Evolutionary conservation across 2,888 invertebrate species (phyloP).

Genomic region (Xanthia icteritia): DNA sequence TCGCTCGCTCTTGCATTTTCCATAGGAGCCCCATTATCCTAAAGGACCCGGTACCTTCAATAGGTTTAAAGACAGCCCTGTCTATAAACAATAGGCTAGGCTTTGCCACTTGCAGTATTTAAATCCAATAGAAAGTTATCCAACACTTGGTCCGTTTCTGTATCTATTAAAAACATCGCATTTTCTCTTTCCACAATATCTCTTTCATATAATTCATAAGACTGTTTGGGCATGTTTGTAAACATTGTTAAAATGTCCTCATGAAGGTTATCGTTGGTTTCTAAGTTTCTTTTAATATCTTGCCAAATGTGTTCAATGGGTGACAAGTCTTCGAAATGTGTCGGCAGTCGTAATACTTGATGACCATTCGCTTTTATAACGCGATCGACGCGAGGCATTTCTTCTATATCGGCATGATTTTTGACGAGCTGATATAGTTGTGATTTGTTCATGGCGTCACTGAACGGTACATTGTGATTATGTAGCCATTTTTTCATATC

Average conservation of each 20-base stretch:
- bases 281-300: constrained; percentile 47
- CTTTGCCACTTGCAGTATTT: not conserved
- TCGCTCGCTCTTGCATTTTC: too few species aligned
- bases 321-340: constrained; percentile 72
- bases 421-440: constrained; percentile 75
- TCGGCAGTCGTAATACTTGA: constrained; percentile 75
- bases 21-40: too few species aligned
- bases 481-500: constrained; percentile 76
- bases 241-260: constrained; percentile 31
- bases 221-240: constrained; percentile 30
- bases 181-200: constrained; percentile 65
- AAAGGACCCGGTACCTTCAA: too few species aligned
- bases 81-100: not conserved
- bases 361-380: constrained; percentile 75
- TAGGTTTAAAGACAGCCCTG: too few species aligned
- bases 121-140: constrained; percentile 53
- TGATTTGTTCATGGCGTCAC: constrained; percentile 72
- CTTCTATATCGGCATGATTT: constrained; percentile 60
- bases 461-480: constrained; percentile 75
- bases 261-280: constrained; percentile 27
- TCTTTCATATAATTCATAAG: constrained; percentile 61
- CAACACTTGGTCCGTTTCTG: constrained; percentile 64
- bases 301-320: constrained; percentile 74
- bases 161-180: constrained; percentile 67
- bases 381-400: constrained; percentile 68